These are phyloP conservation scores for Amblyjoppa proteus DNA, from an alignment of 2,888 invertebrate genomes.

Conservation along the genomic window DNA sequence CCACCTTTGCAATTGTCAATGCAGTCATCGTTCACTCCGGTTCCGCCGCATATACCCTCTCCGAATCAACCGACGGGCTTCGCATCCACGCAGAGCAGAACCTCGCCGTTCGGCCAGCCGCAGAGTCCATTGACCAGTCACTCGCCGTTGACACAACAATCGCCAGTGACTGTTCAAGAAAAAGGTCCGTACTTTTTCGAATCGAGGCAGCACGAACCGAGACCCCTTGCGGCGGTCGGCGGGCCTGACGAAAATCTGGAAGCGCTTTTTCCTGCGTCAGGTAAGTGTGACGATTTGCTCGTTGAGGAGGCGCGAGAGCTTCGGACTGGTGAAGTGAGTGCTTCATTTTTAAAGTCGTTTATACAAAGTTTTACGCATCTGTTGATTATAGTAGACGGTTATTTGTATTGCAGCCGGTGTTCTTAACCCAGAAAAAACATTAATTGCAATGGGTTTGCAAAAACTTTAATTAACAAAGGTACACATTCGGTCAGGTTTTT, in stretches of 20 bases:
- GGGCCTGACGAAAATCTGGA: slow-evolving; percentile 85
- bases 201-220: slow-evolving; percentile 74
- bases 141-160: slow-evolving; percentile 81
- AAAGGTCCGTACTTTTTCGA: slow-evolving; percentile 81
- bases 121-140: slow-evolving; percentile 81
- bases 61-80: slow-evolving; percentile 79
- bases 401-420: too few species aligned
- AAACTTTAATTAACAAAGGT: too few species aligned
- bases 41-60: slow-evolving; percentile 78
- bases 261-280: slow-evolving; percentile 88
- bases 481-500: too few species aligned
- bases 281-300: slow-evolving; percentile 73
- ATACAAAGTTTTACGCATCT: background rate
- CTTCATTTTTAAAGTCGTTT: background rate
- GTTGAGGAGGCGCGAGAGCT: too few species aligned
- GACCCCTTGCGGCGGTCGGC: slow-evolving; percentile 62
- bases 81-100: slow-evolving; percentile 74
- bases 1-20: slow-evolving; percentile 68
- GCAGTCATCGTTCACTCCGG: slow-evolving; percentile 70
- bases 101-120: slow-evolving; percentile 79
- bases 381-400: too few species aligned
- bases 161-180: slow-evolving; percentile 82
- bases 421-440: too few species aligned
- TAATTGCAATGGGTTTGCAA: too few species aligned
- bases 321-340: too few species aligned